Conservation (phyloP, 1,140 invertebrate genomes). For the Brachionus koreanus region DNA sequence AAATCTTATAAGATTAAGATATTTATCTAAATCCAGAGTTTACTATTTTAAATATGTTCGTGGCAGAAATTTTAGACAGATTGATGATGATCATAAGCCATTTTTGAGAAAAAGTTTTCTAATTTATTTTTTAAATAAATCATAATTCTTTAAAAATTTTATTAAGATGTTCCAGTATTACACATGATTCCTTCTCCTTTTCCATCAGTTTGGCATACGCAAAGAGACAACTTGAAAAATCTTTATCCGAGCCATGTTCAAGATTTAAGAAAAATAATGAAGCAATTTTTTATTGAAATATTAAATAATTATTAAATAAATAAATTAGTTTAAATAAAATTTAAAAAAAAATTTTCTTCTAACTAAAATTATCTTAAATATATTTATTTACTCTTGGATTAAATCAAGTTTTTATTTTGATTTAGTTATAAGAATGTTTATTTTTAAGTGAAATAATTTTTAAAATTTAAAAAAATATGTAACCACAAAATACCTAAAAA, state of each 20-base stretch:
- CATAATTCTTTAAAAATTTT: neutral
- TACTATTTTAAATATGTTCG: slow-evolving; percentile 54
- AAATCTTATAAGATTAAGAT: slow-evolving; percentile 14
- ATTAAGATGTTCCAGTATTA: slow-evolving; percentile 73
- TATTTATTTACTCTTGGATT: too few relatives aligned
- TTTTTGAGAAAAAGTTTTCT: slow-evolving; percentile 72
- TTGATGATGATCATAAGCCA: slow-evolving; percentile 94
- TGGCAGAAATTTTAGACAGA: slow-evolving; percentile 60
- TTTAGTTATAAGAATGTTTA: too few relatives aligned
- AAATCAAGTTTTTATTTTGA: too few relatives aligned
- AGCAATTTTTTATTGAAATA: slow-evolving; percentile 26
- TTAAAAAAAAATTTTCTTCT: too few relatives aligned
- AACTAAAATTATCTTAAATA: too few relatives aligned
- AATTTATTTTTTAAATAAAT: neutral
- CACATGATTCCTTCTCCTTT: slow-evolving; percentile 86
- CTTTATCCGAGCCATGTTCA: slow-evolving; percentile 77
- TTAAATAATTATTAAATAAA: neutral
- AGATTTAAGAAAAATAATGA: slow-evolving; percentile 63
- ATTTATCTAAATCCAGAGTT: slow-evolving; percentile 50
- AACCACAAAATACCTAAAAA: too few relatives aligned
- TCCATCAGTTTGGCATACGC: slow-evolving; percentile 80
- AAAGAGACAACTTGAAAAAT: slow-evolving; percentile 69
- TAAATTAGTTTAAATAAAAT: too few relatives aligned
- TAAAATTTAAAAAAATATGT: too few relatives aligned
- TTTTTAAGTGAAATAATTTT: too few relatives aligned